Conservation (phyloP, 2,113 vertebrate genomes). For the Herpetotheres cachinnans region DNA sequence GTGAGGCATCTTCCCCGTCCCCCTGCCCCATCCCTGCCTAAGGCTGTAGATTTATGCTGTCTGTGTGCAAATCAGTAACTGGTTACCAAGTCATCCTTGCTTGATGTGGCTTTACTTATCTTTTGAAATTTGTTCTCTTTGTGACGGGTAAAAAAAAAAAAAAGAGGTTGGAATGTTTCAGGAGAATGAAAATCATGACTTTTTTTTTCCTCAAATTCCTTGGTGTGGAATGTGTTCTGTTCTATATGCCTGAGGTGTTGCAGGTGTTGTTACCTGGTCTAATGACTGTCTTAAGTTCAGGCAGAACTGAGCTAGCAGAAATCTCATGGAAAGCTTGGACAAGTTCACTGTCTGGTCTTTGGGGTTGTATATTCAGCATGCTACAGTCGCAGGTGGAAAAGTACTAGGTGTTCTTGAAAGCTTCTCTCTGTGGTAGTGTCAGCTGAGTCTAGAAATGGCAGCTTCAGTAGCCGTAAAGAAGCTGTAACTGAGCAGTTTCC, state of each 20-base stretch:
- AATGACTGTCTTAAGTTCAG: neutral
- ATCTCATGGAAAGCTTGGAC: neutral
- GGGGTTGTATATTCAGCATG: neutral
- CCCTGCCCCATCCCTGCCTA: fast-evolving
- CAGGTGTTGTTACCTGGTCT: neutral
- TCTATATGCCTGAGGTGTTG: neutral
- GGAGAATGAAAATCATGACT: neutral
- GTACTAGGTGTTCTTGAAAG: neutral
- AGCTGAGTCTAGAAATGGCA: neutral
- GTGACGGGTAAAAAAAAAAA: too few relatives aligned
- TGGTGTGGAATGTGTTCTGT: neutral
- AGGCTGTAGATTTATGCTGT: neutral
- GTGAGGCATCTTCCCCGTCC: neutral
- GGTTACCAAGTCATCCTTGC: neutral
- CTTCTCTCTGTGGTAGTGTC: neutral
- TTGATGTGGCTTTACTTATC: neutral
- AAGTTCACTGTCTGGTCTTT: neutral
- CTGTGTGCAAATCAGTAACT: neutral
- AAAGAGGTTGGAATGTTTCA: too few relatives aligned
- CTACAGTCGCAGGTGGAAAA: neutral
- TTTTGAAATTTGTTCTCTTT: neutral
- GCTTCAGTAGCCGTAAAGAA: neutral
- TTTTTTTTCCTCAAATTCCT: neutral
- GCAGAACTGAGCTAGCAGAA: neutral
- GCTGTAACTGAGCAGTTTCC: neutral